These are phyloP conservation scores for Agelaius tricolor DNA, from an alignment of 2,113 vertebrate genomes.

Conservation along the genomic window DNA sequence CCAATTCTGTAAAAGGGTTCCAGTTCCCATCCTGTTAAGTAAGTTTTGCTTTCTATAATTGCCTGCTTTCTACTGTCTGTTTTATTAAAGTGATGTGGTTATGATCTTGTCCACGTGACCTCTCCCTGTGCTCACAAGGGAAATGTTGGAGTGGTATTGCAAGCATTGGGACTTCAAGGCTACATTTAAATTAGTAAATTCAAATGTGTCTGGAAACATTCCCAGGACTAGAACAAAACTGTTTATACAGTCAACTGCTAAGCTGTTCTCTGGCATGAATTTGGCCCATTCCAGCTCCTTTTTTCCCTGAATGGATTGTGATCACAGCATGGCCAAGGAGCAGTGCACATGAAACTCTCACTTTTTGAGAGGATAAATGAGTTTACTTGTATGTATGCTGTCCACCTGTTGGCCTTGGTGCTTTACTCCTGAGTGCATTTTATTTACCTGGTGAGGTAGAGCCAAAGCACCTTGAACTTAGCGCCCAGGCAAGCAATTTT, in stretches of 20 bases:
- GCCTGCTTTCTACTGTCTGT: slow-evolving; percentile 22
- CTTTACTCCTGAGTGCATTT: background rate
- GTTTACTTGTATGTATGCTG: background rate
- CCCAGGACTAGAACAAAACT: slow-evolving; percentile 46
- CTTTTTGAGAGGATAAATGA: background rate
- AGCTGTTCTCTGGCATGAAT: slow-evolving; percentile 14
- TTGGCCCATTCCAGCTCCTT: background rate
- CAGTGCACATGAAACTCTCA: background rate
- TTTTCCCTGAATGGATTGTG: background rate
- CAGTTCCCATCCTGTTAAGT: slow-evolving; percentile 7
- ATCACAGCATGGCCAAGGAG: background rate
- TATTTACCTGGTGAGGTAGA: background rate
- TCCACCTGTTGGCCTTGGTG: background rate
- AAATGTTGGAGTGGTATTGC: slow-evolving; percentile 9
- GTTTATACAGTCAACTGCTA: slow-evolving; percentile 38
- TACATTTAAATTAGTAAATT: slow-evolving; percentile 58
- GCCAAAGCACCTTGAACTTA: background rate
- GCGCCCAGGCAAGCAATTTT: background rate
- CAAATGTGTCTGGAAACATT: slow-evolving; percentile 41
- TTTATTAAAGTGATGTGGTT: slow-evolving; percentile 25
- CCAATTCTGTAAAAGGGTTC: background rate
- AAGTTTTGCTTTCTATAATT: slow-evolving; percentile 32
- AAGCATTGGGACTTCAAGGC: slow-evolving; percentile 37
- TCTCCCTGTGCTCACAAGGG: slow-evolving; percentile 2
- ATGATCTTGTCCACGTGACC: background rate